Percentiles rank a stretch among this genome's conserved stretches.
Evolutionary conservation across 2,113 vertebrate species (phyloP).

Genomic region (Cisticola juncidis): DNA sequence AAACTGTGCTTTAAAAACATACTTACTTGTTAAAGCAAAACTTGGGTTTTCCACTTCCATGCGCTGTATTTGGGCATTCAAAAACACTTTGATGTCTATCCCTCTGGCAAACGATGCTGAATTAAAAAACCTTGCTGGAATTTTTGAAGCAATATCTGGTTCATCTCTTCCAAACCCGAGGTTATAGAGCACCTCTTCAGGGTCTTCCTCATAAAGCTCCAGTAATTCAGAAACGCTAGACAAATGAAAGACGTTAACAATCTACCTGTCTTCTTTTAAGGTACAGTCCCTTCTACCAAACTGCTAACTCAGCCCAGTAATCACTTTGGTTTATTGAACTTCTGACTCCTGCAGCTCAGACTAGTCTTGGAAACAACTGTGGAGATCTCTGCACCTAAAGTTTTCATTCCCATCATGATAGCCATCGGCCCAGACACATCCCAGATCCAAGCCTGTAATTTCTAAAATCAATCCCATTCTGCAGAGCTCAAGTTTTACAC

Average conservation of each 20-base stretch:
- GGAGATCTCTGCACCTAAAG: neutral
- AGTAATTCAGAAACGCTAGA: conserved; percentile 93
- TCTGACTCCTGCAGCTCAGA: neutral
- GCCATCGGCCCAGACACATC: neutral
- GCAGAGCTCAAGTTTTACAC: neutral
- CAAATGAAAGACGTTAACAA: neutral
- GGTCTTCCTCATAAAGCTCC: conserved; percentile 96
- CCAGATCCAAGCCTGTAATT: neutral
- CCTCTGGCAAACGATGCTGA: conserved; percentile 86
- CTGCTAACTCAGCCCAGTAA: neutral
- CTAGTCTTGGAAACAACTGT: neutral
- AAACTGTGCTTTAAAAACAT: conserved; percentile 1
- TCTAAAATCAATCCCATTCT: neutral
- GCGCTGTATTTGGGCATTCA: conserved; percentile 93
- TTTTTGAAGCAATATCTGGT: conserved; percentile 91
- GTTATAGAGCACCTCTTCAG: conserved; percentile 95
- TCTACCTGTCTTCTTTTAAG: neutral
- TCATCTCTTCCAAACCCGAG: conserved; percentile 97
- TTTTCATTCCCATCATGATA: neutral
- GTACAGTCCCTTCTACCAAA: neutral
- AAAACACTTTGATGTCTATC: conserved; percentile 97
- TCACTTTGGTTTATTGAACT: neutral
- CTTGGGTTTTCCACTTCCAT: conserved; percentile 97
- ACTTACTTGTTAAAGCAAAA: conserved; percentile 95
- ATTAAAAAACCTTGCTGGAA: conserved; percentile 94